Conservation (phyloP, 2,888 invertebrate species). For the Alentia gelatinosa region DNA sequence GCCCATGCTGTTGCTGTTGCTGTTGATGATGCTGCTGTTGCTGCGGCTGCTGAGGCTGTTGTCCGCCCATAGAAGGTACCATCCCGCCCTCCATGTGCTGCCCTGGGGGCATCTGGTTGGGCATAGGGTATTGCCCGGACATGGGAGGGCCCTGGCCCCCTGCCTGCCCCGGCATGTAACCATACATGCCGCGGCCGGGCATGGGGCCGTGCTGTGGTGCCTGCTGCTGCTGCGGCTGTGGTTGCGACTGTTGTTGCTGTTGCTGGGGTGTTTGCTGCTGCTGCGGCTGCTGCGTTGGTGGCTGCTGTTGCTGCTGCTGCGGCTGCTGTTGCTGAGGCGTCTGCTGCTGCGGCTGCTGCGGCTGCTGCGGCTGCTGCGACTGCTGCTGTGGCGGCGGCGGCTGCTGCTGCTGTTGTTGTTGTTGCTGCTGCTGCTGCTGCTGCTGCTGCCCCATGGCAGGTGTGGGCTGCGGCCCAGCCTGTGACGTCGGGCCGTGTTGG, state of each 20-base stretch:
- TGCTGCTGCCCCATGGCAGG: neutral
- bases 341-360: neutral
- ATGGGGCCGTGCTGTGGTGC: neutral
- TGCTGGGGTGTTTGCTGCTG: neutral
- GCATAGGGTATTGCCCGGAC: slow-evolving; percentile 23
- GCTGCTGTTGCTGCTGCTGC: slow-evolving; percentile 39
- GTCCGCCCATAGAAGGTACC: neutral
- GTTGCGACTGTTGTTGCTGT: slow-evolving; percentile 1
- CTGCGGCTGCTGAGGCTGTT: slow-evolving; percentile 11
- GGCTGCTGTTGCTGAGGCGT: neutral
- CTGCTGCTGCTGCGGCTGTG: neutral
- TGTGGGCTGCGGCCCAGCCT: slow-evolving; percentile 14
- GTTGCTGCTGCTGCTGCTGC: slow-evolving; percentile 5
- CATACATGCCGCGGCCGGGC: slow-evolving; percentile 42
- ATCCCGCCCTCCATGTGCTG: neutral
- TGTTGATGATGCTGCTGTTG: slow-evolving; percentile 6
- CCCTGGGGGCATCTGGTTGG: neutral
- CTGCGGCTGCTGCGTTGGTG: neutral
- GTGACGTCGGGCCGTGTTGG: neutral
- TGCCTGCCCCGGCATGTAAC: slow-evolving; percentile 18
- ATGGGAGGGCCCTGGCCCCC: slow-evolving; percentile 37
- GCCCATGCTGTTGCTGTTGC: neutral
- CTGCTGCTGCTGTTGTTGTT: neutral
- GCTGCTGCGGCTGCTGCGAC: slow-evolving; percentile 20
- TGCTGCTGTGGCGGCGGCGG: neutral